Base-by-base conservation (phyloP, 2,113 vertebrate species). In the Peromyscus californicus region DNA sequence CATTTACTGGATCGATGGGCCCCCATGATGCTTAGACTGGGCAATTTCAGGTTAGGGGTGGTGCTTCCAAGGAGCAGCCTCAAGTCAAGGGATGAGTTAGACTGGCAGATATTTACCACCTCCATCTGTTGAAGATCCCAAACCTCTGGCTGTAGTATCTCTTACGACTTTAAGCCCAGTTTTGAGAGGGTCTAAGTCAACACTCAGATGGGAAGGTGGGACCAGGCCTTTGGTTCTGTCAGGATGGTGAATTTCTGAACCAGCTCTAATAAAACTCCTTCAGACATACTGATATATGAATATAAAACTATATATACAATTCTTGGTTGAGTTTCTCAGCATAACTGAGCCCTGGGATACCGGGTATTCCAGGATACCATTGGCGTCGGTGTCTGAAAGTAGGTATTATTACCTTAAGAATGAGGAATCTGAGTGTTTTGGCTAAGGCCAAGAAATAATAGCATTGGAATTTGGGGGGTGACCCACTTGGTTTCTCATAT, bases 51-150 rank as follows among this genome's bases (percentile, higher is more conserved):
- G 42, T 39, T 90, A 87, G 29, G 33, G 39, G 36, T 80, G 48
- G 2, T 57, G 94, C 84, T 96, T 86, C 29, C 33, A 85, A 86
- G 75, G 70, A 51, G 12, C 33, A 42, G 51, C 72, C 45, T 93
- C 39, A 26, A 48, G 74, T 92, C 48, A 79, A 97, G n/a, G 70
- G 67, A 10, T 45, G 24, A 93, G 75, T 94, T 19, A 65, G n/a
- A 91, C 4, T 9, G 33, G 24, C 72, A 80, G 54, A 57, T 42
- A 33, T 39, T 84, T 63, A 67, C 63, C 76, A 33, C 76, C 5
- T 22, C 70, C 11, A 48, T 63, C 45, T 61, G 33, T 11, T 61
- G n/a, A 69, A 65, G 29, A 2, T 45, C 57, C 36, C 6, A 36
- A 54, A 22, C 31, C 1, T 24, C 29, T 63, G 69, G 33, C 57